Evolutionary conservation across 2,113 vertebrate species (phyloP), one percentile per base, ranked within the genome.

Genomic region (Capreolus pygargus): DNA sequence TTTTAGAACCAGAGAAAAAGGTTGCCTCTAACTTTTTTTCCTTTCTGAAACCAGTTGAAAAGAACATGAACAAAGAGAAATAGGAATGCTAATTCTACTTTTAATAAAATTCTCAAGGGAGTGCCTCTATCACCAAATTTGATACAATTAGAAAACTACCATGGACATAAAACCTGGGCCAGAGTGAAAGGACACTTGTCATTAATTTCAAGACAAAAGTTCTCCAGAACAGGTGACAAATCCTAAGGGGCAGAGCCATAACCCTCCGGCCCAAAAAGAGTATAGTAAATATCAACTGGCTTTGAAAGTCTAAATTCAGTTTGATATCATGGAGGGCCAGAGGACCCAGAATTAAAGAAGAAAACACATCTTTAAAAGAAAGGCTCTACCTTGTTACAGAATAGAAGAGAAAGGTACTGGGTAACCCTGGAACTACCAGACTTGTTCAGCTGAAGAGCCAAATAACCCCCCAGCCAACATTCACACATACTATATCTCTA

Each of bases 291-390:
- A 81, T 64, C 0, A 1, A 19, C 30, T 79, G 45, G 33, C 54
- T 60, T 33, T 52, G 52, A 87, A 90, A 83, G 10, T 89, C 33
- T 91, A 86, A 91, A 95, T 83, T 94, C 52, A 94, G 15, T 52
- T 14, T 78, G 23, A 87, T 12, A 92, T 14, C 39, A 61, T 39
- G 16, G 12, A 85, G 10, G 45, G 2, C 15, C 47, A 94, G 5
- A 23, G 10, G 11, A 92, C 7, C 43, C n/a, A 85, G 57, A 5
- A 91, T 54, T 70, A n/a, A 94, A 79, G 17, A 94, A 84, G 33
- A 92, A 87, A 94, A 91, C n/a, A 83, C 15, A 54, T 76, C 14
- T 95, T 95, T 91, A 86, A 96, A 91, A 83, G 11, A 84, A 93
- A 23, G 10, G 84, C 14, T 50, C 10, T 57, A 67, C 28, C 52